Evolutionary conservation across 2,113 vertebrate species (phyloP).

Genomic region (Chascanopsetta lugubris): DNA sequence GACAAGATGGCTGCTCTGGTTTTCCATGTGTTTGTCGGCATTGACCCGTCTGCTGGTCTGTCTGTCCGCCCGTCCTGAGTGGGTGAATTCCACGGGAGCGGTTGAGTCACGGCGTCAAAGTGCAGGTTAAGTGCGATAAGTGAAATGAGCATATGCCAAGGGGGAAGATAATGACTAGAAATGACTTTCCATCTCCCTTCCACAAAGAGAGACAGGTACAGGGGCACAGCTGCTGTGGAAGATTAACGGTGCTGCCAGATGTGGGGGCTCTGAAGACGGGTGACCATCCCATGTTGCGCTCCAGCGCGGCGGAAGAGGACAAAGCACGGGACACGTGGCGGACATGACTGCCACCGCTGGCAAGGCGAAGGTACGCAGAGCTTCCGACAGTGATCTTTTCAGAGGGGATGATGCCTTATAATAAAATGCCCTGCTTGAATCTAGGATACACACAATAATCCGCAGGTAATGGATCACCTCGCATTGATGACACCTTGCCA

Average conservation of each 20-base stretch:
- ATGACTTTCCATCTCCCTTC: conserved; percentile 75
- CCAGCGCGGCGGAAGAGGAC: conserved; percentile 63
- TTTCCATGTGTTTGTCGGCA: conserved; percentile 58
- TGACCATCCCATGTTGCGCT: conserved; percentile 68
- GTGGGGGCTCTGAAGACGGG: conserved; percentile 70
- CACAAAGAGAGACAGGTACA: conserved; percentile 76
- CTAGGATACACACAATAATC: conserved; percentile 56
- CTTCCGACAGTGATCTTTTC: conserved; percentile 52
- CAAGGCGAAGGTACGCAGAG: conserved; percentile 27
- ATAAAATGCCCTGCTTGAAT: conserved; percentile 42
- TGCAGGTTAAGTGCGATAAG: conserved; percentile 77
- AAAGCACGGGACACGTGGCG: conserved; percentile 55
- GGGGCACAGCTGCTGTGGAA: conserved; percentile 74
- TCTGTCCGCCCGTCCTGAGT: conserved; percentile 39
- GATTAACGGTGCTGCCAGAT: conserved; percentile 81
- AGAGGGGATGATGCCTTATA: conserved; percentile 30
- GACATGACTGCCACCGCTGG: conserved; percentile 44
- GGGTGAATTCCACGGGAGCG: conserved; percentile 40
- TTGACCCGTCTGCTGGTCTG: conserved; percentile 23
- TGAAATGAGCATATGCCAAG: conserved; percentile 79
- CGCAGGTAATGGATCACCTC: conserved; percentile 57
- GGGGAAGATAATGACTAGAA: conserved; percentile 77
- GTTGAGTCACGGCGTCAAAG: conserved; percentile 60
- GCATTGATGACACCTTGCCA: conserved; percentile 40
- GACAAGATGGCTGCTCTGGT: conserved; percentile 71